phyloP scores from a whole-genome alignment of 1,140 invertebrate genomes.

The Dinoponera quadriceps region DNA sequence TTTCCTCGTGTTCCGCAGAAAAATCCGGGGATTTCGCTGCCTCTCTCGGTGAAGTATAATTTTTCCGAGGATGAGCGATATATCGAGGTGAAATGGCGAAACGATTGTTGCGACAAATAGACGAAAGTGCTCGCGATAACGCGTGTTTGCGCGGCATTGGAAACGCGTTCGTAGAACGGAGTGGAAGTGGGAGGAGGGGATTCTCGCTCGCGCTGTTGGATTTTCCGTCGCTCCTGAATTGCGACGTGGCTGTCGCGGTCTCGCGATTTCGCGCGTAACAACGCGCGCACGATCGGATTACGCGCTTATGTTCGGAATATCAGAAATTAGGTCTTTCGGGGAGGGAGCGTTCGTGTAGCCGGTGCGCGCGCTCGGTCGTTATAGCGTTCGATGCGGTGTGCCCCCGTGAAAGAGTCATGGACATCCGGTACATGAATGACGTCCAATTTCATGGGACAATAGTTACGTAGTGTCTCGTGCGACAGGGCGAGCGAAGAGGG shows the following conservation, averaged over 20 bases:
- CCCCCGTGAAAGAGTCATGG: constrained; percentile 73
- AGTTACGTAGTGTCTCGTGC: constrained; percentile 68
- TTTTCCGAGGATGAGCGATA: too few species aligned
- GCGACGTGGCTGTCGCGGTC: not conserved
- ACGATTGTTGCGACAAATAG: too few species aligned
- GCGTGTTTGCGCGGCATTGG: too few species aligned
- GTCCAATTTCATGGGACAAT: constrained; percentile 79
- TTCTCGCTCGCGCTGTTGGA: not conserved
- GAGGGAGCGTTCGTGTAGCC: constrained; percentile 39
- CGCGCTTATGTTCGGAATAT: constrained; percentile 29
- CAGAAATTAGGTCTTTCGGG: constrained; percentile 31
- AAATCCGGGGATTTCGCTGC: not conserved
- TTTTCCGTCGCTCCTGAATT: not conserved
- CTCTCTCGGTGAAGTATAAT: too few species aligned
- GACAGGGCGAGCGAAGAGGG: constrained; percentile 45
- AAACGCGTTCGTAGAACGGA: too few species aligned
- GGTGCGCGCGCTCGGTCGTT: constrained; percentile 54
- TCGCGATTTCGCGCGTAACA: not conserved
- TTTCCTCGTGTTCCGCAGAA: too few species aligned
- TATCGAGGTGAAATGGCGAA: too few species aligned
- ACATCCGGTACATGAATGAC: constrained; percentile 77
- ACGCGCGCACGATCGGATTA: constrained; percentile 10
- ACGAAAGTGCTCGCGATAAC: too few species aligned
- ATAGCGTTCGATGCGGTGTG: constrained; percentile 43
- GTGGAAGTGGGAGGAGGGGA: not conserved